phyloP scores from a whole-genome alignment of 2,888 invertebrate genomes.

The Lymantria monacha region DNA sequence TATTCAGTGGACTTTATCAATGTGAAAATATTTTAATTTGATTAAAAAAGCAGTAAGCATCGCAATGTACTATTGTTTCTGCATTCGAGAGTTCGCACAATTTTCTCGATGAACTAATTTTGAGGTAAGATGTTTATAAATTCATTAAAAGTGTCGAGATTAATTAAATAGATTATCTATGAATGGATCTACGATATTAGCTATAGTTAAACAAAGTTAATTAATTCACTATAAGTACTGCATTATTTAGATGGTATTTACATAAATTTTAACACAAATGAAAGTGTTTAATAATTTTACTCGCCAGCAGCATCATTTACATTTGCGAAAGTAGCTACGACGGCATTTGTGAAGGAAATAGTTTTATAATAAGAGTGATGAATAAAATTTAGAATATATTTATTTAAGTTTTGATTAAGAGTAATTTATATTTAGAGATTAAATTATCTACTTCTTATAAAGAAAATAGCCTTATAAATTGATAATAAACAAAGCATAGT shows the following conservation, averaged over 20 bases:
- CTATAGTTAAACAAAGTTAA: conserved; percentile 8
- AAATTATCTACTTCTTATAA: neutral
- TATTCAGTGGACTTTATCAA: conserved; percentile 33
- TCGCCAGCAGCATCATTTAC: conserved; percentile 18
- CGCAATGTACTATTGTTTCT: conserved; percentile 50
- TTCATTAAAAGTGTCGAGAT: conserved; percentile 7
- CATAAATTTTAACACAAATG: conserved; percentile 18
- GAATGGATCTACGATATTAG: conserved; percentile 4
- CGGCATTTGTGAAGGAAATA: conserved; percentile 7
- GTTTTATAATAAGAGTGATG: conserved; percentile 4
- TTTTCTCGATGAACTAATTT: conserved; percentile 37
- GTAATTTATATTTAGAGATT: neutral
- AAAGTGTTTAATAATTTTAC: conserved; percentile 22
- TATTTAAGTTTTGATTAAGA: neutral
- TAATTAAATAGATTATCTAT: conserved; percentile 15
- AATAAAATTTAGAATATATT: neutral
- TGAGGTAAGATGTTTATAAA: conserved; percentile 48
- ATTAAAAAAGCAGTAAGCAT: conserved; percentile 35
- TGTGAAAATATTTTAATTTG: conserved; percentile 39
- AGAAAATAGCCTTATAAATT: neutral
- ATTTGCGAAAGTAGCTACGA: conserved; percentile 29
- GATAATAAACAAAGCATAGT: neutral
- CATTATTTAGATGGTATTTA: conserved; percentile 15
- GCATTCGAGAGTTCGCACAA: conserved; percentile 51
- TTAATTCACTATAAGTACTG: conserved; percentile 5